Conservation (phyloP, 2,888 invertebrate genomes). For the Brachyptera risi region DNA sequence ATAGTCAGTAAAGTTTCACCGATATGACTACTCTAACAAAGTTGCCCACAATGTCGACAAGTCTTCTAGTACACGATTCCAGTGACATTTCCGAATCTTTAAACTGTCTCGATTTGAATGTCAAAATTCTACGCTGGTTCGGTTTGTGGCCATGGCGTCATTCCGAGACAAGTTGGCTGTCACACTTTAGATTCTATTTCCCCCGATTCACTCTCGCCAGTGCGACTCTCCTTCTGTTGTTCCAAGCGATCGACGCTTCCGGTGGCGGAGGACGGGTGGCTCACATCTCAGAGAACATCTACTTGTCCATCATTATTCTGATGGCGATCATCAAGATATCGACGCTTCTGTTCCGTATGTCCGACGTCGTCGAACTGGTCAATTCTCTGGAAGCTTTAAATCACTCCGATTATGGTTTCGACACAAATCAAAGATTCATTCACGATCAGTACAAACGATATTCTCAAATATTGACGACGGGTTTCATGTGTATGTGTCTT, state of each 20-base stretch:
- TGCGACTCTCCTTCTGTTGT: background rate
- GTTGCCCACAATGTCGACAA: too few relatives aligned
- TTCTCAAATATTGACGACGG: background rate
- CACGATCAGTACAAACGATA: background rate
- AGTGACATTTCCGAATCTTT: background rate
- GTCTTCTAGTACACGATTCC: too few relatives aligned
- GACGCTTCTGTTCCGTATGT: background rate
- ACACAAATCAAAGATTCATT: background rate
- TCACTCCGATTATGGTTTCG: background rate
- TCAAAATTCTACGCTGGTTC: background rate
- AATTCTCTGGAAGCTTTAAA: background rate
- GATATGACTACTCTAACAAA: too few relatives aligned
- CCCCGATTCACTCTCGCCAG: background rate
- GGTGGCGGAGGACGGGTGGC: background rate
- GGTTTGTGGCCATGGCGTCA: background rate
- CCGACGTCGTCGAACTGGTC: background rate
- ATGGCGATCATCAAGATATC: background rate
- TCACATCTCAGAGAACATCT: slow-evolving; percentile 13
- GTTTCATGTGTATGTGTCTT: background rate
- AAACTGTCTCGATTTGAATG: slow-evolving; percentile 8
- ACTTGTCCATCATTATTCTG: background rate
- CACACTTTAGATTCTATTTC: background rate
- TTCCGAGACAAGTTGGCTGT: background rate
- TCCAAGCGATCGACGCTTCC: background rate
- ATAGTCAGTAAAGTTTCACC: too few relatives aligned